These are phyloP conservation scores for Sisyra nigra DNA, from an alignment of 2,888 invertebrate species.

Conservation along the genomic window DNA sequence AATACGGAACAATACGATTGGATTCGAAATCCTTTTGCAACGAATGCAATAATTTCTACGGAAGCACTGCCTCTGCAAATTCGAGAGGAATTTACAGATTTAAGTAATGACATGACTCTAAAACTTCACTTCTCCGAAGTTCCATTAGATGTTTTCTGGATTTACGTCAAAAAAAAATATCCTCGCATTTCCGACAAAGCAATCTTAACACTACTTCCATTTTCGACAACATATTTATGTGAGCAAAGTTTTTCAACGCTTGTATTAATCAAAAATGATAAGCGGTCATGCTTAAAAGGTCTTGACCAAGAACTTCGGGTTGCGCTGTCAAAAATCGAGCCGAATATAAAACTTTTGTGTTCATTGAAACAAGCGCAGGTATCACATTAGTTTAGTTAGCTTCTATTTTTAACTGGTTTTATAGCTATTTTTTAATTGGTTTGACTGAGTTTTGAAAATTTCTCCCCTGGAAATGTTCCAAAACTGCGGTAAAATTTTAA, in stretches of 20 bases:
- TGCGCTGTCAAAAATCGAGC: constrained; percentile 11
- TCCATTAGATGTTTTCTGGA: no score
- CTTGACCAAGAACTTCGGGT: constrained; percentile 10
- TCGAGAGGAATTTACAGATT: no score
- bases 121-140: no score
- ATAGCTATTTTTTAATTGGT: no score
- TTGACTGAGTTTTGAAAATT: no score
- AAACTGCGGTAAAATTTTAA: neutral
- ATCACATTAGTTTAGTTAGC: neutral
- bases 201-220: constrained; percentile 11
- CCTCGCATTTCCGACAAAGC: constrained; percentile 11
- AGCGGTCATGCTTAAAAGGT: constrained; percentile 8
- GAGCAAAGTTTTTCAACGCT: constrained; percentile 8
- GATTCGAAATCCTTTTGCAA: constrained; percentile 13
- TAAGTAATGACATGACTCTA: no score
- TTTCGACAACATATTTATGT: constrained; percentile 11
- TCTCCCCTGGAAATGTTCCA: no score
- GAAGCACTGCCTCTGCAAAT: no score
- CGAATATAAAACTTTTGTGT: constrained; percentile 10
- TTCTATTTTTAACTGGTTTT: neutral
- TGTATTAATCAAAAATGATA: constrained; percentile 8
- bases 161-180: constrained; percentile 9
- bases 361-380: constrained; percentile 10
- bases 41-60: constrained; percentile 2
- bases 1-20: constrained; percentile 13